Conservation (phyloP, 2,797 vertebrate genomes). For the Pelodytes ibericus region DNA sequence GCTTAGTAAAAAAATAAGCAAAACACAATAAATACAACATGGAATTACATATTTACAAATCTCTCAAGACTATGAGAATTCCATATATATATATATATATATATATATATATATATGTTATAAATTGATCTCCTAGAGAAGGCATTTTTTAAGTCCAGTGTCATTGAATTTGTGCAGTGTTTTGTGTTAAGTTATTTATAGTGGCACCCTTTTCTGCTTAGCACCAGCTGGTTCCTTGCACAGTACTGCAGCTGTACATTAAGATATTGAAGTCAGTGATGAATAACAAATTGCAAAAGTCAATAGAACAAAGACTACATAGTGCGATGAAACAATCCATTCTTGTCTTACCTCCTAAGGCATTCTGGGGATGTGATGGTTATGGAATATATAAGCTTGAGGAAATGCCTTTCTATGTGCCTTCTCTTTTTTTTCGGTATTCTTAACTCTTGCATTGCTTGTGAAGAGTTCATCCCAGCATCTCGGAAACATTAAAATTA, state of each 20-base stretch:
- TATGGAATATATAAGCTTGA: neutral
- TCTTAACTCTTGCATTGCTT: neutral
- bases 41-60: too few relatives aligned
- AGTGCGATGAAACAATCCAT: conserved; percentile 60
- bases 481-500: too few relatives aligned
- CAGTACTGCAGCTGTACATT: conserved; percentile 84
- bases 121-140: too few relatives aligned
- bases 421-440: neutral
- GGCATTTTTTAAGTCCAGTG: too few relatives aligned
- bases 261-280: conserved; percentile 65
- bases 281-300: conserved; percentile 73
- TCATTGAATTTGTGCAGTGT: neutral
- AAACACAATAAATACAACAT: too few relatives aligned
- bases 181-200: conserved; percentile 63
- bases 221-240: conserved; percentile 85
- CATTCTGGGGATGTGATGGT: neutral
- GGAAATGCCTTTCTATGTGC: neutral
- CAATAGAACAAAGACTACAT: conserved; percentile 71
- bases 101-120: too few relatives aligned
- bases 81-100: too few relatives aligned
- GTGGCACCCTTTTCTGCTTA: conserved; percentile 83
- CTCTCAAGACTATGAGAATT: too few relatives aligned
- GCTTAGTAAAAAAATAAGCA: too few relatives aligned
- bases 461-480: too few relatives aligned
- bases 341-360: conserved; percentile 26